Evolutionary conservation across 2,888 invertebrate species (phyloP).

Genomic region (Eupeodes latifasciatus): DNA sequence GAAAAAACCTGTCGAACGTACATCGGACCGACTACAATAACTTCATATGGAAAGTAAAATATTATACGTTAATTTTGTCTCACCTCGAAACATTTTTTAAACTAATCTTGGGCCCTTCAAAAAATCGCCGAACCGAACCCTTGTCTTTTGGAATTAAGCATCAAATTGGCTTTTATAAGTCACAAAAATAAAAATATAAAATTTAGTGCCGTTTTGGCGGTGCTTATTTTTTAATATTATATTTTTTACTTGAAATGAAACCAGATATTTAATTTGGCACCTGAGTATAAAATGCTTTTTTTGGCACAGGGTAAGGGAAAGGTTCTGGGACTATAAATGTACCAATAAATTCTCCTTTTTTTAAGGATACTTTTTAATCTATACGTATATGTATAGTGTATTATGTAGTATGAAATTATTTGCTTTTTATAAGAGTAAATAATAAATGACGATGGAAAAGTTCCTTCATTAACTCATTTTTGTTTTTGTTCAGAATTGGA

Average conservation of each 20-base stretch:
- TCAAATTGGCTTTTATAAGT: too few species aligned
- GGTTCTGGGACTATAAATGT: not conserved
- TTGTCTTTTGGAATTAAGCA: too few species aligned
- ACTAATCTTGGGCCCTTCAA: too few species aligned
- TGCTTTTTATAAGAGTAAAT: not conserved
- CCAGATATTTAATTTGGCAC: not conserved
- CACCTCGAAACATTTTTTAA: too few species aligned
- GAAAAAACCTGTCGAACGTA: too few species aligned
- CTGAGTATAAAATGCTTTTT: not conserved
- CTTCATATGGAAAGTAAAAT: too few species aligned
- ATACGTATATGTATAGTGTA: not conserved
- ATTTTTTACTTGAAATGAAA: not conserved
- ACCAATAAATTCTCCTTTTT: slow-evolving; percentile 16
- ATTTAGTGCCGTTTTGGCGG: too few species aligned
- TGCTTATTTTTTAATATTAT: not conserved
- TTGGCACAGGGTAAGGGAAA: not conserved
- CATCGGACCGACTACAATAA: too few species aligned
- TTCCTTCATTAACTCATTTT: not conserved
- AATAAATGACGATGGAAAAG: slow-evolving; percentile 3
- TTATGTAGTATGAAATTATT: too few species aligned
- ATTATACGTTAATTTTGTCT: too few species aligned
- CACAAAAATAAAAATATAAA: too few species aligned
- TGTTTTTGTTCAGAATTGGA: not conserved
- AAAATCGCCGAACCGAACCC: too few species aligned
- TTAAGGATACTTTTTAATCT: not conserved